Evolutionary conservation across 2,888 invertebrate genomes (phyloP).

Genomic region (Agonopterix arenella): DNA sequence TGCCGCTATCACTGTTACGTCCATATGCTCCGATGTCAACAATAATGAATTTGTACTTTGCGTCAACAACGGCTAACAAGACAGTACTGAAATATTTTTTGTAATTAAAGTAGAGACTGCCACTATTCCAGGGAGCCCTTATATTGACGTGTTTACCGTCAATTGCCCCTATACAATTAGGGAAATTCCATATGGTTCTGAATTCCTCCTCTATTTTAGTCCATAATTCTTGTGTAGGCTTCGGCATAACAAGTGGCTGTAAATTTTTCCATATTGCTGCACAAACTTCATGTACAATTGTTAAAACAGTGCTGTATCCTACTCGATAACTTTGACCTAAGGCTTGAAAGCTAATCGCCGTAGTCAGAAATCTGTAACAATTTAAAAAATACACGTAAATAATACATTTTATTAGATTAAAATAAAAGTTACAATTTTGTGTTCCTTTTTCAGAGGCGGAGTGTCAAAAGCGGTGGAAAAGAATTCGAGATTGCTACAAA

Average conservation of each 20-base stretch:
- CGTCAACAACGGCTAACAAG: no score
- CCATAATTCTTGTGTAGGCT: slow-evolving; percentile 12
- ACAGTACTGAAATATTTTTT: no score
- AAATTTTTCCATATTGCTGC: slow-evolving; percentile 12
- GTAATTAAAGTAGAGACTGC: no score
- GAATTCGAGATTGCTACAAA: slow-evolving; percentile 7
- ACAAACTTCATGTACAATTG: slow-evolving; percentile 13
- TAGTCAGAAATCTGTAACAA: slow-evolving; percentile 12
- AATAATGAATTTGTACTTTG: slow-evolving; percentile 14
- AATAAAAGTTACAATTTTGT: no score
- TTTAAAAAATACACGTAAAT: no score
- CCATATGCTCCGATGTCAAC: slow-evolving; percentile 14
- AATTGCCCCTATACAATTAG: slow-evolving; percentile 7
- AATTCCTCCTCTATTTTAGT: slow-evolving; percentile 11
- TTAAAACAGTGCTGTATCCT: slow-evolving; percentile 11
- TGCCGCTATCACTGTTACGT: slow-evolving; percentile 9
- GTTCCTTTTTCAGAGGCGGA: slow-evolving; percentile 8
- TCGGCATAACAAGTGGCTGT: slow-evolving; percentile 12
- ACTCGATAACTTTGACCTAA: slow-evolving; percentile 12
- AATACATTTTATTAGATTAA: no score
- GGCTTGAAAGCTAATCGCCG: slow-evolving; percentile 11
- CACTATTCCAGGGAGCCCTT: no score
- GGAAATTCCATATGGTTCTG: slow-evolving; percentile 13
- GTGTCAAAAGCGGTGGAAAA: slow-evolving; percentile 8
- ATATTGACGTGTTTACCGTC: slow-evolving; percentile 4